Conservation (phyloP, 1,140 invertebrate species). For the Conus betulinus region DNA sequence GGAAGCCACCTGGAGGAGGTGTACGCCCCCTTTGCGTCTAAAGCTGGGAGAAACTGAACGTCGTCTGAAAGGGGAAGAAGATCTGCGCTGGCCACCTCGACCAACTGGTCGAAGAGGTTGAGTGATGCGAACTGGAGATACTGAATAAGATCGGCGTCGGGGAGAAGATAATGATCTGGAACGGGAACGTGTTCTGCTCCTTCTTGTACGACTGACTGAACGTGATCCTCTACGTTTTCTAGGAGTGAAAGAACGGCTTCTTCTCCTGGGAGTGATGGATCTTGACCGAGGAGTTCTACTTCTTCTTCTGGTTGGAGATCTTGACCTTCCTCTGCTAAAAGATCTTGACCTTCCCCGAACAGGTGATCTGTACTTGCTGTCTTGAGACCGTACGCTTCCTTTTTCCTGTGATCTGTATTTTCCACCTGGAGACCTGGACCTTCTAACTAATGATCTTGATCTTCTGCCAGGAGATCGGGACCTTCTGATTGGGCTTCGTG, state of each 20-base stretch:
- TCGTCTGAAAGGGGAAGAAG: background rate
- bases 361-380: slow-evolving; percentile 32
- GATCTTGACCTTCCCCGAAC: slow-evolving; percentile 49
- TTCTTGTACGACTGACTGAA: slow-evolving; percentile 35
- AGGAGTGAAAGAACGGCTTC: slow-evolving; percentile 56
- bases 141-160: slow-evolving; percentile 23
- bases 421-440: slow-evolving; percentile 36
- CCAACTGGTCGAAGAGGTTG: slow-evolving; percentile 46
- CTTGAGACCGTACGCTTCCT: slow-evolving; percentile 9
- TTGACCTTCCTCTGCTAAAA: slow-evolving; percentile 31
- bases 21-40: slow-evolving; percentile 73
- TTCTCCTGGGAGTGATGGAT: slow-evolving; percentile 62
- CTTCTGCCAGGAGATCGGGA: slow-evolving; percentile 33
- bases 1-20: slow-evolving; percentile 68
- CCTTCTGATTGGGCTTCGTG: slow-evolving; percentile 32
- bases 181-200: slow-evolving; percentile 36
- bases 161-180: slow-evolving; percentile 48
- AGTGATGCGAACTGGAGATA: slow-evolving; percentile 38
- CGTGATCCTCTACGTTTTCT: slow-evolving; percentile 33
- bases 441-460: slow-evolving; percentile 35
- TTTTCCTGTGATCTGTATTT: slow-evolving; percentile 34
- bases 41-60: slow-evolving; percentile 26
- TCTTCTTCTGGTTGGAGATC: slow-evolving; percentile 37
- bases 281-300: slow-evolving; percentile 61
- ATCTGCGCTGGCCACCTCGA: slow-evolving; percentile 35